Percentiles rank a stretch among this genome's conserved stretches.
phyloP scores from a whole-genome alignment of 2,797 vertebrate genomes.

The Bucorvus abyssinicus region DNA sequence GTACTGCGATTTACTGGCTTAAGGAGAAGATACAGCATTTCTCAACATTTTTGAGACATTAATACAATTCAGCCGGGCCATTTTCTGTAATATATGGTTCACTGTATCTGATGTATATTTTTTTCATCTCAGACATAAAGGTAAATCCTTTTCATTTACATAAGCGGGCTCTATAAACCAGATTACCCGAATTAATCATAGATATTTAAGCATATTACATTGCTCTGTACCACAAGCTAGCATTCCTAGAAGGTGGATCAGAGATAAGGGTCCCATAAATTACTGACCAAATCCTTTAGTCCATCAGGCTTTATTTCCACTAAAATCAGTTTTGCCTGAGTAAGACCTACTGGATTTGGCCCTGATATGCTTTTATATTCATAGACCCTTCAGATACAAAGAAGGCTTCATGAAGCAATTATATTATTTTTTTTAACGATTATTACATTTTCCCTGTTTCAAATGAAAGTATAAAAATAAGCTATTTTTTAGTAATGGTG shows the following conservation, averaged over 20 bases:
- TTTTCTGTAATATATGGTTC: conserved; percentile 57
- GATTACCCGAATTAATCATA: conserved; percentile 68
- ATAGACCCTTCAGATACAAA: conserved; percentile 30
- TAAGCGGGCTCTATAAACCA: conserved; percentile 58
- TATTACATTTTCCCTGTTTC: neutral
- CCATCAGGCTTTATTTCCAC: conserved; percentile 60
- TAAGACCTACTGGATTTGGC: conserved; percentile 50
- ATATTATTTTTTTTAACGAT: neutral
- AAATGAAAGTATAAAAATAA: neutral
- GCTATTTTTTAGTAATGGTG: neutral
- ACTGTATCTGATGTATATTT: conserved; percentile 64
- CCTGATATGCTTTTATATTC: conserved; percentile 40
- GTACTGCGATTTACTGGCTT: conserved; percentile 59
- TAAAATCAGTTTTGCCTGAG: conserved; percentile 60
- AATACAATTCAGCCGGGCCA: conserved; percentile 57
- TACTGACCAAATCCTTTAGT: conserved; percentile 65
- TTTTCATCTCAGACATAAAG: conserved; percentile 71
- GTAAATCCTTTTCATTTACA: conserved; percentile 70
- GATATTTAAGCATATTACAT: conserved; percentile 66
- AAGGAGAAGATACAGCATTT: conserved; percentile 54
- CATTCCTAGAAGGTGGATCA: conserved; percentile 62
- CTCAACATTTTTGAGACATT: conserved; percentile 54
- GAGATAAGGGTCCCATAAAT: conserved; percentile 62
- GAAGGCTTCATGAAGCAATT: neutral
- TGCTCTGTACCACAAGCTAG: conserved; percentile 45